These are phyloP conservation scores for Rhynchomys soricoides DNA, from an alignment of 2,113 vertebrate genomes.

Conservation along the genomic window DNA sequence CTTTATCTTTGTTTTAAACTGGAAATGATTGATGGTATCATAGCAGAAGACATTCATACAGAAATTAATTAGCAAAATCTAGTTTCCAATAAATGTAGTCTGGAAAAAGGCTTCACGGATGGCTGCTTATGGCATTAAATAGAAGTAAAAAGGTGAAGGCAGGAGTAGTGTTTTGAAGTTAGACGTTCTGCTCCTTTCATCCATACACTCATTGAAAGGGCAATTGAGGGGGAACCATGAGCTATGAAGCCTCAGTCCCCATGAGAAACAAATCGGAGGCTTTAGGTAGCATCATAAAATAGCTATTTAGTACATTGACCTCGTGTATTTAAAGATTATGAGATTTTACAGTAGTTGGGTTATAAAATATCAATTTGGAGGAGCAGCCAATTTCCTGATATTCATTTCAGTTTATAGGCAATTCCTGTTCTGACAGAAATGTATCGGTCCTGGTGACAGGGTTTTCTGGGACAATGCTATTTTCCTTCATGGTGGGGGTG, in stretches of 20 bases:
- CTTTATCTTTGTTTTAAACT: conserved; percentile 85
- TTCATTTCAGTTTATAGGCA: conserved; percentile 83
- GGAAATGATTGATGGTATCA: conserved; percentile 93
- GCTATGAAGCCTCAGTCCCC: conserved; percentile 68
- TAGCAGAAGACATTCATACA: conserved; percentile 94
- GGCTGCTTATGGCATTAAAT: conserved; percentile 85
- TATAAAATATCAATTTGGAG: conserved; percentile 82
- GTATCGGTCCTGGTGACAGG: conserved; percentile 59
- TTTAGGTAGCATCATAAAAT: conserved; percentile 72
- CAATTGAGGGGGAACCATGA: conserved; percentile 63
- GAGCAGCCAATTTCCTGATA: conserved; percentile 80
- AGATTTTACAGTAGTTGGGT: conserved; percentile 80
- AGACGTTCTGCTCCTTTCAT: conserved; percentile 54
- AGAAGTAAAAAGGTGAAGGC: conserved; percentile 77
- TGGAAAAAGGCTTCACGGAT: conserved; percentile 89
- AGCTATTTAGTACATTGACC: conserved; percentile 76
- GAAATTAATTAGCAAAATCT: conserved; percentile 94
- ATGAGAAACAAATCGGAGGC: conserved; percentile 78
- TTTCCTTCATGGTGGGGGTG: conserved; percentile 65
- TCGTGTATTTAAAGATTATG: conserved; percentile 80
- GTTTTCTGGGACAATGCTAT: conserved; percentile 67
- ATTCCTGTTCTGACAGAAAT: conserved; percentile 81
- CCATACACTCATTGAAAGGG: conserved; percentile 72
- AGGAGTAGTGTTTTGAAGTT: conserved; percentile 50
- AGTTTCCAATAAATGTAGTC: conserved; percentile 90